Conservation (phyloP, 2,888 invertebrate genomes). For the Allophyes oxyacanthae region DNA sequence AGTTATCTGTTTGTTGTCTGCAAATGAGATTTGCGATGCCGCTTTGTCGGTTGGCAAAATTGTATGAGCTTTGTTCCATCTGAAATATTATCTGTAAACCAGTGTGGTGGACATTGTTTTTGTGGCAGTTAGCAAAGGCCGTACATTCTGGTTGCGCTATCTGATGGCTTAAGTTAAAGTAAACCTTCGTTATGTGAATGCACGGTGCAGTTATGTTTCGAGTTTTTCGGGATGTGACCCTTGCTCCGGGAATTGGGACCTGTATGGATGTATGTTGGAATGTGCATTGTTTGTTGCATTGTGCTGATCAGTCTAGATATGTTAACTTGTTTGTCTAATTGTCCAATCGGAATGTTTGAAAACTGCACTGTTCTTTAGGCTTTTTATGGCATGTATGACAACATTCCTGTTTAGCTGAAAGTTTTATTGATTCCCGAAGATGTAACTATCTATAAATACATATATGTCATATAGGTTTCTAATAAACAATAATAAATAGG, state of each 20-base stretch:
- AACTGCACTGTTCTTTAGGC: neutral
- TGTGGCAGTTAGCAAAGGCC: slow-evolving; percentile 60
- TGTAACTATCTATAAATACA: too few relatives aligned
- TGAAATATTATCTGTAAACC: slow-evolving; percentile 76
- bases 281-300: slow-evolving; percentile 31
- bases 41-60: slow-evolving; percentile 85
- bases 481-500: too few relatives aligned
- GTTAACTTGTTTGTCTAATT: slow-evolving; percentile 1
- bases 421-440: too few relatives aligned
- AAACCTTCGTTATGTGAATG: slow-evolving; percentile 51
- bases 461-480: too few relatives aligned
- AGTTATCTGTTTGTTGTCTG: slow-evolving; percentile 86
- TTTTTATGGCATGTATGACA: too few relatives aligned
- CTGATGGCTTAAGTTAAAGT: slow-evolving; percentile 67
- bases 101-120: slow-evolving; percentile 72
- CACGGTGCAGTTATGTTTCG: slow-evolving; percentile 52
- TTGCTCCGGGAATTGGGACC: slow-evolving; percentile 44
- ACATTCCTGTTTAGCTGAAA: too few relatives aligned
- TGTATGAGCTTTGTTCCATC: slow-evolving; percentile 85
- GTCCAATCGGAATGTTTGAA: too few relatives aligned
- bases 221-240: slow-evolving; percentile 61
- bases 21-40: slow-evolving; percentile 88
- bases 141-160: slow-evolving; percentile 65
- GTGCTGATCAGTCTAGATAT: slow-evolving; percentile 14
- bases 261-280: slow-evolving; percentile 24